Conservation (phyloP, 2,113 vertebrate species). For the Carassius carassius region DNA sequence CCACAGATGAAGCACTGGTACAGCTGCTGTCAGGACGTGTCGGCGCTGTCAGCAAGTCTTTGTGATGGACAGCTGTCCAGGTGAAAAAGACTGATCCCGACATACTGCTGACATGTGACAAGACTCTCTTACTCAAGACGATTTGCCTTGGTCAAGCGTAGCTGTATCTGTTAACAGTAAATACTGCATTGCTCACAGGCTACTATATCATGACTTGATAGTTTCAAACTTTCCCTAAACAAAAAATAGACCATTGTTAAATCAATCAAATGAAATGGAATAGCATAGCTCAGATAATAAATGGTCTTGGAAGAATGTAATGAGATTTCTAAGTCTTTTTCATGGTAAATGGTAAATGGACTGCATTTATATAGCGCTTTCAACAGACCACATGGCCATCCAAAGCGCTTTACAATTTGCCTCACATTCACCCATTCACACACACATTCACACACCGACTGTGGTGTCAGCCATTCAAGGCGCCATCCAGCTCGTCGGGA, state of each 20-base stretch:
- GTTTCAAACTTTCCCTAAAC: not conserved
- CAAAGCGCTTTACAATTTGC: too few relatives aligned
- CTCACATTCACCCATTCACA: too few relatives aligned
- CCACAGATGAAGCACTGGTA: not conserved
- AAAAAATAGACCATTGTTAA: not conserved
- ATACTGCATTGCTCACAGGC: too few relatives aligned
- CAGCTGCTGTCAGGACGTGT: not conserved
- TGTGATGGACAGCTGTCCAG: slow-evolving; percentile 21
- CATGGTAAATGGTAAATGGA: too few relatives aligned
- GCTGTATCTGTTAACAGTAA: not conserved
- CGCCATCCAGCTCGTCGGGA: too few relatives aligned
- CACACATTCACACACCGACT: too few relatives aligned
- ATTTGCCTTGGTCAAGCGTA: not conserved
- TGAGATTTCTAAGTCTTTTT: not conserved
- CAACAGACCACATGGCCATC: too few relatives aligned
- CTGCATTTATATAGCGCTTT: too few relatives aligned
- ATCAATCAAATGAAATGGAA: not conserved
- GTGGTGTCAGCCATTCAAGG: too few relatives aligned
- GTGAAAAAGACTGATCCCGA: slow-evolving; percentile 21
- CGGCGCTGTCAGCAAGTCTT: not conserved
- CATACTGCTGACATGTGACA: slow-evolving; percentile 24
- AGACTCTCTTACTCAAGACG: not conserved
- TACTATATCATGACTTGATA: too few relatives aligned
- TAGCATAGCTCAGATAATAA: not conserved
- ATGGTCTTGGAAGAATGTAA: not conserved